Conservation (phyloP, 2,888 invertebrate species). For the Linnaemya tessellans region DNA sequence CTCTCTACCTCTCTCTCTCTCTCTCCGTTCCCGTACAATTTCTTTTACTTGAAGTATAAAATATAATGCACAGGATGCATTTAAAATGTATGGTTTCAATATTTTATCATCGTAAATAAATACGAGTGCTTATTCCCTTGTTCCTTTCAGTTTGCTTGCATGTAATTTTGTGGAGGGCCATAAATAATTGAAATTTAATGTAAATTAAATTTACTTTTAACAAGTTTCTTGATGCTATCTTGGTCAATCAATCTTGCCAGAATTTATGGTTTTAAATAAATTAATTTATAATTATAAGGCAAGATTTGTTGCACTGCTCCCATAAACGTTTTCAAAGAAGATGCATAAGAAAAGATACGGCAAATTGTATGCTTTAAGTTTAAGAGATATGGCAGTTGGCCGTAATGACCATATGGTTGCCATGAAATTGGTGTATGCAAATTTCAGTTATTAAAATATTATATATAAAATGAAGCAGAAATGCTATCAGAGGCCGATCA, state of each 20-base stretch:
- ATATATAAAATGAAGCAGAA: not conserved
- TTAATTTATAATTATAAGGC: constrained; percentile 28
- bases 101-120: constrained; percentile 53
- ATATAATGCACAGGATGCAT: constrained; percentile 26
- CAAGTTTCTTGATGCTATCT: constrained; percentile 40
- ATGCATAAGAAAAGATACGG: not conserved
- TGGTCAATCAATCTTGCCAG: constrained; percentile 48
- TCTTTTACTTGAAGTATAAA: constrained; percentile 18
- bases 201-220: constrained; percentile 63
- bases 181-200: constrained; percentile 62
- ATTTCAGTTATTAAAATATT: too few species aligned
- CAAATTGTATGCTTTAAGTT: not conserved
- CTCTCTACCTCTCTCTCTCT: too few species aligned
- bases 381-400: constrained; percentile 3
- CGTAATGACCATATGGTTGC: not conserved
- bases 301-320: not conserved
- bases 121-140: not conserved
- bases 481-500: too few species aligned
- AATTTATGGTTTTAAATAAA: constrained; percentile 51
- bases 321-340: not conserved
- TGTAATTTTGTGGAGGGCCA: constrained; percentile 3
- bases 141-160: constrained; percentile 20
- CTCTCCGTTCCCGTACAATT: too few species aligned
- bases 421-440: not conserved
- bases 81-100: constrained; percentile 30